Percentiles rank a stretch among this genome's conserved stretches.
Conservation (phyloP, 2,888 invertebrate genomes). For the Amphipyra berbera region DNA sequence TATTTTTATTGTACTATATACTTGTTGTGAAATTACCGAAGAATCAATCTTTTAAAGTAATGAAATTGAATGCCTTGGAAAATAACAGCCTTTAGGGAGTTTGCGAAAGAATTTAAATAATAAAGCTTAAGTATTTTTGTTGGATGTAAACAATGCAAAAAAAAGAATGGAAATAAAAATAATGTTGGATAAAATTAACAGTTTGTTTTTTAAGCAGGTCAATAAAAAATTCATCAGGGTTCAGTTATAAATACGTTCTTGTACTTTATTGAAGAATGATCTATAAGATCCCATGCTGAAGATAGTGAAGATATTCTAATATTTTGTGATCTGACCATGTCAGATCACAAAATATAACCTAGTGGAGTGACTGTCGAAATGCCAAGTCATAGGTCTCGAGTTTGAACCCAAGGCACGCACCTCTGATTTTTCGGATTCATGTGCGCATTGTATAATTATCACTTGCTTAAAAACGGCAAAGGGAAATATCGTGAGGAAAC, state of each 20-base stretch:
- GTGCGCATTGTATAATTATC: no score
- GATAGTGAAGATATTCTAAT: no score
- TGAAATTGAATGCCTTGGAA: constrained; percentile 43
- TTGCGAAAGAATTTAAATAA: constrained; percentile 37
- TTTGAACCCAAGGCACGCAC: no score
- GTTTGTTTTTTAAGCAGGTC: not conserved
- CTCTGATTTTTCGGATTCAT: no score
- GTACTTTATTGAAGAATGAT: no score
- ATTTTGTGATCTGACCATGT: no score
- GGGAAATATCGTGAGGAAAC: no score
- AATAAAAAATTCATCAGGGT: not conserved
- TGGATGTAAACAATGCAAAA: not conserved
- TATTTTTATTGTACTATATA: constrained; percentile 50
- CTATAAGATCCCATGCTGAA: no score
- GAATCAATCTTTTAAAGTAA: constrained; percentile 52
- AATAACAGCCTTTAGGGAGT: constrained; percentile 28
- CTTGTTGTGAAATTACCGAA: constrained; percentile 42
- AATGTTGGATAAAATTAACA: not conserved
- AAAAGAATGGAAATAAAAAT: constrained; percentile 1
- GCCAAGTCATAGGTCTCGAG: no score
- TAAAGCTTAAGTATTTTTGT: constrained; percentile 17
- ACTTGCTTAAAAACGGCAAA: no score
- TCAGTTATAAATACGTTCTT: not conserved
- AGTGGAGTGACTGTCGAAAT: no score
- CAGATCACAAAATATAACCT: no score